These are phyloP conservation scores for Taenioides sp. DNA, from an alignment of 2,797 vertebrate genomes.

Conservation along the genomic window DNA sequence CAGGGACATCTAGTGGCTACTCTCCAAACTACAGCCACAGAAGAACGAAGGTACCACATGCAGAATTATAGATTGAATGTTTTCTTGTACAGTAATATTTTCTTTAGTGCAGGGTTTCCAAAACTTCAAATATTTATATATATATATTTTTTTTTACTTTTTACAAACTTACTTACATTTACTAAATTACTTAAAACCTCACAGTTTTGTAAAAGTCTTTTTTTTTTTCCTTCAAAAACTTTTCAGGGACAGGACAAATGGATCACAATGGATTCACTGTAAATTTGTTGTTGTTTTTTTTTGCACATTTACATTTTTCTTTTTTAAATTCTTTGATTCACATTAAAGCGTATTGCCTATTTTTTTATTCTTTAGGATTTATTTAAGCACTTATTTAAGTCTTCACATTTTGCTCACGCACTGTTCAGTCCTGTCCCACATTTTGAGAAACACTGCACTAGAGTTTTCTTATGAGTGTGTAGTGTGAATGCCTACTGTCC, in stretches of 20 bases:
- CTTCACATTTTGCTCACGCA: background rate
- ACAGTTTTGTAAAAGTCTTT: background rate
- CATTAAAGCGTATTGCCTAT: background rate
- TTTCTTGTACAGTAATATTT: background rate
- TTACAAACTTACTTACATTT: background rate
- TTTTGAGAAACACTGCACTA: constrained; percentile 9
- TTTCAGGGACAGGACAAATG: background rate
- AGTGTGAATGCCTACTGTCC: constrained; percentile 1
- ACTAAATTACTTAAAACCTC: background rate
- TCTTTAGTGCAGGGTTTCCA: background rate
- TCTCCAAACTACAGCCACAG: background rate
- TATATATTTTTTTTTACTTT: background rate
- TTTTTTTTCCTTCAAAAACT: background rate
- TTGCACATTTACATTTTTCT: background rate
- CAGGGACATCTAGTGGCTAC: background rate
- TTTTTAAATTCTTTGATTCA: background rate
- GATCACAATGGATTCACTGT: background rate
- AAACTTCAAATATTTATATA: background rate
- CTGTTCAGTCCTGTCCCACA: background rate
- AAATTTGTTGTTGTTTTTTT: background rate
- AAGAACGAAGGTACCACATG: constrained; percentile 5
- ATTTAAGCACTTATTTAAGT: background rate
- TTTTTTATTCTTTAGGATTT: background rate
- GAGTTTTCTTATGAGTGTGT: constrained; percentile 2
- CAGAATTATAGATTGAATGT: background rate